Evolutionary conservation across 2,888 invertebrate genomes (phyloP).

Genomic region (Lamellibrachia columna): DNA sequence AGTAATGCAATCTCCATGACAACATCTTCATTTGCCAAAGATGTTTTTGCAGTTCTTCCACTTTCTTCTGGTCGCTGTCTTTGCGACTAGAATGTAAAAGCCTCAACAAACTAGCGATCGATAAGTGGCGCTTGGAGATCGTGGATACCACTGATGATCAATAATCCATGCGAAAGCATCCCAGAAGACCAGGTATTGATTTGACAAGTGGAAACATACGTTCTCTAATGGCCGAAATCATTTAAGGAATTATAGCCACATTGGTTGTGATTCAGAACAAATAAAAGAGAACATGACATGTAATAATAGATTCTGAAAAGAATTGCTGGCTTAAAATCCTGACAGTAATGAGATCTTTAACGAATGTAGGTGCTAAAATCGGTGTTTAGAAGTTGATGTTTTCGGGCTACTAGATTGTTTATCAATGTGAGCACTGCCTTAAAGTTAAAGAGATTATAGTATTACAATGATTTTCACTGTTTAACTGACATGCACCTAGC

Average conservation of each 20-base stretch:
- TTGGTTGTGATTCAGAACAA: not conserved
- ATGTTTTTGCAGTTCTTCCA: not conserved
- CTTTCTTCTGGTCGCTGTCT: not conserved
- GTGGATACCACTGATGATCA: not conserved
- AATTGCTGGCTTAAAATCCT: not conserved
- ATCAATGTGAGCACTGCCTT: too few species aligned
- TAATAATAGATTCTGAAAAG: not conserved
- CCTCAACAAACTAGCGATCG: not conserved
- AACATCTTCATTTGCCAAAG: not conserved
- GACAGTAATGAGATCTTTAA: not conserved
- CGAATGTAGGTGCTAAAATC: not conserved
- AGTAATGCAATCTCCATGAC: not conserved
- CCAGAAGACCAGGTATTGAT: not conserved
- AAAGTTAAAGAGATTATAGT: not conserved
- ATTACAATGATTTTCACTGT: not conserved
- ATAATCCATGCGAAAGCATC: not conserved
- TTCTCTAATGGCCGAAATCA: not conserved
- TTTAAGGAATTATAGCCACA: not conserved
- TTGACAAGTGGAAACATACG: not conserved
- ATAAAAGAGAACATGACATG: not conserved
- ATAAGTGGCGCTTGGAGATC: not conserved
- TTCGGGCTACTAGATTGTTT: not conserved
- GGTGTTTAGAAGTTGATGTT: not conserved
- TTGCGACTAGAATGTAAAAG: not conserved
- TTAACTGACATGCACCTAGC: too few species aligned